Conservation (phyloP, 2,797 vertebrate genomes). For the Chaenodraco wilsoni region DNA sequence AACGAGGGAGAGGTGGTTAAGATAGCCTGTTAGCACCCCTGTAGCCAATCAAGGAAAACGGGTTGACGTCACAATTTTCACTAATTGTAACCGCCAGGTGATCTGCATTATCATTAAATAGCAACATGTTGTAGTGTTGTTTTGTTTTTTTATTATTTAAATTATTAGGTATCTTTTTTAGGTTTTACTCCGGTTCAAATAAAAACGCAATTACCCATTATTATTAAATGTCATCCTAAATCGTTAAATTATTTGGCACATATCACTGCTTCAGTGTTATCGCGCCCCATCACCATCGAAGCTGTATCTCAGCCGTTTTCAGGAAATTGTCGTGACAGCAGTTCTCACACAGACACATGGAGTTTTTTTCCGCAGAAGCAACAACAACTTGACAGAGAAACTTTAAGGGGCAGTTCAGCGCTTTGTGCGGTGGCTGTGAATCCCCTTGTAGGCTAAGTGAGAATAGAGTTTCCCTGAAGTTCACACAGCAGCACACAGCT, state of each 20-base stretch:
- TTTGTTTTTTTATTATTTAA: no score
- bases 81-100: conserved; percentile 14
- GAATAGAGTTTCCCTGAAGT: neutral
- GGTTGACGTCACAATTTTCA: conserved; percentile 5
- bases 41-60: neutral
- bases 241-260: neutral
- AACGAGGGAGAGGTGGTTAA: neutral
- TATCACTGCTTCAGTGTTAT: neutral
- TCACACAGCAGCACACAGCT: neutral
- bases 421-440: conserved; percentile 54
- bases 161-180: no score
- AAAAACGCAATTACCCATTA: neutral
- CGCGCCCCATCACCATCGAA: neutral
- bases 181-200: neutral
- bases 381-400: neutral
- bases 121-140: neutral
- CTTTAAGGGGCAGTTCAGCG: neutral
- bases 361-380: conserved; percentile 42
- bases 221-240: neutral
- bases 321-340: conserved; percentile 32
- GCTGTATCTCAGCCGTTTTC: neutral
- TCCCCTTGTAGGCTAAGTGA: conserved; percentile 33
- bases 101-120: neutral
- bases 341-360: neutral
- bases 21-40: conserved; percentile 5